Percentiles rank a stretch among this genome's conserved stretches.
Evolutionary conservation across 2,888 invertebrate species (phyloP).

Genomic region (Capitulum mitella): DNA sequence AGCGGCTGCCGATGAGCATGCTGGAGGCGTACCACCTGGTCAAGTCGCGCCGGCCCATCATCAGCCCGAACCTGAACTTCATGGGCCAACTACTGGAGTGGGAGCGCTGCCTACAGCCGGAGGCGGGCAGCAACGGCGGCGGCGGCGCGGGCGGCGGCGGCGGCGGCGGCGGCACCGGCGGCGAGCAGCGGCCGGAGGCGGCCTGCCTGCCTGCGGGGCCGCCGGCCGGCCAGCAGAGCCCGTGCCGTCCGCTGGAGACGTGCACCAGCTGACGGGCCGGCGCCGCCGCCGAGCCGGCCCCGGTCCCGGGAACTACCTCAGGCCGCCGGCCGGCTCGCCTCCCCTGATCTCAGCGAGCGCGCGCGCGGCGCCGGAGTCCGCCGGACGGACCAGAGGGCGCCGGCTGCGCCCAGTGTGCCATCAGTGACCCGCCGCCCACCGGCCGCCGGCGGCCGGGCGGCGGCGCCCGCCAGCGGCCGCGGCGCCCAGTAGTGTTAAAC

Average conservation of each 20-base stretch:
- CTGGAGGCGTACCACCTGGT: conserved; percentile 82
- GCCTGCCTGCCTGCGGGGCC: no score
- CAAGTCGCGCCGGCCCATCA: conserved; percentile 74
- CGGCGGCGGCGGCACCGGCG: no score
- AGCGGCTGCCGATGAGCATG: conserved; percentile 62
- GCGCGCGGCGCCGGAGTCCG: no score
- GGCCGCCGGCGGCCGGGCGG: neutral
- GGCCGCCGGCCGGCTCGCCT: neutral
- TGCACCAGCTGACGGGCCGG: neutral
- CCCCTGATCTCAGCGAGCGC: no score
- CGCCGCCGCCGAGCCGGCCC: no score
- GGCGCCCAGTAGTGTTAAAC: neutral
- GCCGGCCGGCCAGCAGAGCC: neutral
- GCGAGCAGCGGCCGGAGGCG: no score
- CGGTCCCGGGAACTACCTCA: no score
- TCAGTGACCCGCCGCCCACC: neutral
- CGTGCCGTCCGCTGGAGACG: neutral
- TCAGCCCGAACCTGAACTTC: conserved; percentile 91
- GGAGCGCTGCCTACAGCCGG: conserved; percentile 48
- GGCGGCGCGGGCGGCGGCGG: no score
- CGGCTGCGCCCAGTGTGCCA: neutral
- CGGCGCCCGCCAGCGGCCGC: neutral
- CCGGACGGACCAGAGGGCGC: neutral
- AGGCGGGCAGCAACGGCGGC: neutral
- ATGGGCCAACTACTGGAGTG: conserved; percentile 81